phyloP scores from a whole-genome alignment of 1,140 invertebrate genomes.

The Lysiphlebus fabarum region DNA sequence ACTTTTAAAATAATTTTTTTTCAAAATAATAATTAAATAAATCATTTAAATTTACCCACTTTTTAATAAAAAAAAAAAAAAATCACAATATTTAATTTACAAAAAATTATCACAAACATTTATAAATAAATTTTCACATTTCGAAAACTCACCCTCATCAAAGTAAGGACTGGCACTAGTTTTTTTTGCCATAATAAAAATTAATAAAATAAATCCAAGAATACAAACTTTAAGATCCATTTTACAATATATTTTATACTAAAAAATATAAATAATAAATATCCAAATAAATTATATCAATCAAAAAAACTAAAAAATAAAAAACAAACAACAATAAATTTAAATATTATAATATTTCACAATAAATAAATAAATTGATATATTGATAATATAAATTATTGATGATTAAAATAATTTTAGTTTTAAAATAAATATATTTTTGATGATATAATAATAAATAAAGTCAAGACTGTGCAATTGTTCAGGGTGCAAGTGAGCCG shows the following conservation, averaged over 20 bases:
- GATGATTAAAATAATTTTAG: no score
- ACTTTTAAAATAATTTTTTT: no score
- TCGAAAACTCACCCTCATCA: conserved; percentile 28
- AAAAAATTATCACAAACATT: no score
- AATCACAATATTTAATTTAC: not conserved
- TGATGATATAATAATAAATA: not conserved
- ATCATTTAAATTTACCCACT: not conserved
- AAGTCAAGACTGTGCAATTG: conserved; percentile 14
- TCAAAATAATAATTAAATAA: no score
- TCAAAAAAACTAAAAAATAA: no score
- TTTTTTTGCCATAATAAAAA: conserved; percentile 22
- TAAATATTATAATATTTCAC: no score
- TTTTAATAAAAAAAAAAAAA: conserved; percentile 1
- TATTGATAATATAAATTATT: no score
- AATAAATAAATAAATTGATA: no score
- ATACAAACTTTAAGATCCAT: conserved; percentile 30
- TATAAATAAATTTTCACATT: not conserved
- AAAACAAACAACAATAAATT: no score
- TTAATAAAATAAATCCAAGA: conserved; percentile 26
- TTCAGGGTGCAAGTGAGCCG: conserved; percentile 39
- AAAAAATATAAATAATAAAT: no score
- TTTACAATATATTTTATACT: not conserved
- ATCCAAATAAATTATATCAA: no score
- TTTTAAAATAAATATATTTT: not conserved
- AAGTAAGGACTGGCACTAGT: conserved; percentile 28